Evolutionary conservation across 2,113 vertebrate genomes (phyloP), one percentile per base, ranked within the genome.

Genomic region (Bufo bufo): DNA sequence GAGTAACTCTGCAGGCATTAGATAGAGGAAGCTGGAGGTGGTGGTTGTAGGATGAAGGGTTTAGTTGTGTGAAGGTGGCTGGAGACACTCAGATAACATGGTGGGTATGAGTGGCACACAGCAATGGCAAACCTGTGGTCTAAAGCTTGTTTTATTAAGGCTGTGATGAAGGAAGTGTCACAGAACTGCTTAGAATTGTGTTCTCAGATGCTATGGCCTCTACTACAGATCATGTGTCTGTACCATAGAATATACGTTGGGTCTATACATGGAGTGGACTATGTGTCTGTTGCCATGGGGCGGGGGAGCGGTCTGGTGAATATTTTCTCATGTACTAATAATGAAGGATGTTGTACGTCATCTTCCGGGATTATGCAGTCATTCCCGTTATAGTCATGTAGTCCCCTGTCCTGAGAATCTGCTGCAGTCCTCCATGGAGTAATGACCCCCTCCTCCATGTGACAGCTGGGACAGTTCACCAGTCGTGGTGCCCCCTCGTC

Each of bases 401-500:
- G 45, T 20, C 72, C 9, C 17, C 72, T 47, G 19, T 69, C 45
- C 61, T 83, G 59, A 49, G 82, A 81, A 81, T 75, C 72, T 19
- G 11, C 77, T 6, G 50, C 0, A 77, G 14, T 52, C 16, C 19
- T 52, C 20, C 4, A 33, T 11, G 69, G 69, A 43, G 12, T 13
- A 74, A 47, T 1, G 23, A 33, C 78, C 3, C 20, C 6, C 17
- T 45, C 33, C 6, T 58, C n/a, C 45, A 4, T 7, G 7, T 58
- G 78, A 82, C 80, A 82, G 80, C 59, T 82, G 80, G 45, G 80
- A 49, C 19, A 11, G 14, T 63, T 82, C 59, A 49, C 45, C 14
- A 56, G 54, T 79, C n/a, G 2, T n/a, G 14, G 72, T 20, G 17
- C 9, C 47, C 49, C 6, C 17, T 49, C 78, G 9, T n/a, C 45